Conservation (phyloP, 2,888 invertebrate genomes). For the Pseudococcus viburni region DNA sequence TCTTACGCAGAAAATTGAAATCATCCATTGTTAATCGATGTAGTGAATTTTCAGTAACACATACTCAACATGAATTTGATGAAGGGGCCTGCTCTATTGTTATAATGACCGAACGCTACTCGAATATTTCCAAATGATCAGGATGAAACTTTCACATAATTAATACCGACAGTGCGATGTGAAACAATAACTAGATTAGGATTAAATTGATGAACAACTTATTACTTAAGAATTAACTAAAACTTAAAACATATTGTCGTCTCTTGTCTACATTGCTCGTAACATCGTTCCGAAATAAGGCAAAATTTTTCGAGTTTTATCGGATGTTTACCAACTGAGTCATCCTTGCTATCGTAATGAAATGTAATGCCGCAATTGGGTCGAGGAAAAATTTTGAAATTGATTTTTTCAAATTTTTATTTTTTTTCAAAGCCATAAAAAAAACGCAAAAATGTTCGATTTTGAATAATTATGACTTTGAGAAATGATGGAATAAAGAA, state of each 20-base stretch:
- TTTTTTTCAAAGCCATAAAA: too few relatives aligned
- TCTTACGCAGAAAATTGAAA: conserved; percentile 48
- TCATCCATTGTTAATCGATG: conserved; percentile 41
- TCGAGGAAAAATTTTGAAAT: not conserved
- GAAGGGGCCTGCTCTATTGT: not conserved
- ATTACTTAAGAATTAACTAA: not conserved
- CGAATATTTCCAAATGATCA: not conserved
- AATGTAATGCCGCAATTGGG: not conserved
- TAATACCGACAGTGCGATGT: not conserved
- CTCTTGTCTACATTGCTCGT: not conserved
- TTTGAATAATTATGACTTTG: too few relatives aligned
- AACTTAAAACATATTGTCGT: not conserved
- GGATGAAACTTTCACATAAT: not conserved
- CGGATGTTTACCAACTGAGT: conserved; percentile 21
- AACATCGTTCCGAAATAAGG: not conserved
- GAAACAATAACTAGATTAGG: not conserved
- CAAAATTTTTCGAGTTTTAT: not conserved
- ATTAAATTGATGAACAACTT: not conserved
- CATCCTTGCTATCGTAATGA: not conserved
- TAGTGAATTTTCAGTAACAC: conserved; percentile 46
- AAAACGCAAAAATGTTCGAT: too few relatives aligned
- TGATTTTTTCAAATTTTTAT: not conserved
- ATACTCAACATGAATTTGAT: not conserved
- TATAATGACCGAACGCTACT: not conserved
- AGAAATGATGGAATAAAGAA: too few relatives aligned